Evolutionary conservation across 1,140 invertebrate species (phyloP).

Genomic region (Cydia splendana): DNA sequence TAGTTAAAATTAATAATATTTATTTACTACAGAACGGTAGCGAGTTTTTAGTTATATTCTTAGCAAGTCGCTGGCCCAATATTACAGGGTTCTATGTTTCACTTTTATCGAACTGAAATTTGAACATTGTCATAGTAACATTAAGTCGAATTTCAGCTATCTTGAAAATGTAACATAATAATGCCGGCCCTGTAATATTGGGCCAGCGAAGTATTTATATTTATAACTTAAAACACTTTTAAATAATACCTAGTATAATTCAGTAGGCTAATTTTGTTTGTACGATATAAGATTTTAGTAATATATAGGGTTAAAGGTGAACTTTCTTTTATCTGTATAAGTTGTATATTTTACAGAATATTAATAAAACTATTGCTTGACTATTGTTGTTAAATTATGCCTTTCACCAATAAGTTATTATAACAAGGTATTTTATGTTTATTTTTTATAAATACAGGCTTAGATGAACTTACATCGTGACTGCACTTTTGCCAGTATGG

Average conservation of each 20-base stretch:
- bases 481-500: too few relatives aligned
- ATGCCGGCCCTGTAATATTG: too few relatives aligned
- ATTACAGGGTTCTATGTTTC: too few relatives aligned
- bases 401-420: neutral
- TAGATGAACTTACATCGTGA: too few relatives aligned
- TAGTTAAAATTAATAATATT: neutral
- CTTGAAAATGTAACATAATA: too few relatives aligned
- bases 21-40: neutral
- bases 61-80: too few relatives aligned
- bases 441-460: too few relatives aligned
- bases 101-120: too few relatives aligned
- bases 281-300: constrained; percentile 21
- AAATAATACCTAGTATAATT: constrained; percentile 1
- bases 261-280: constrained; percentile 15
- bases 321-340: constrained; percentile 23
- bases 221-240: constrained; percentile 1
- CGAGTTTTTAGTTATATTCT: neutral
- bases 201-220: too few relatives aligned
- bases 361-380: constrained; percentile 26
- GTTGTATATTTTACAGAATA: constrained; percentile 30
- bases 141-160: too few relatives aligned
- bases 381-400: constrained; percentile 3
- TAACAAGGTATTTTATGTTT: neutral
- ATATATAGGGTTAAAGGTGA: constrained; percentile 16
- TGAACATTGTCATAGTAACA: too few relatives aligned